A percentile compares a stretch with the other conserved stretches of the same genome.
Conservation (phyloP, 1,140 invertebrate genomes). For the Aporrectodea caliginosa region DNA sequence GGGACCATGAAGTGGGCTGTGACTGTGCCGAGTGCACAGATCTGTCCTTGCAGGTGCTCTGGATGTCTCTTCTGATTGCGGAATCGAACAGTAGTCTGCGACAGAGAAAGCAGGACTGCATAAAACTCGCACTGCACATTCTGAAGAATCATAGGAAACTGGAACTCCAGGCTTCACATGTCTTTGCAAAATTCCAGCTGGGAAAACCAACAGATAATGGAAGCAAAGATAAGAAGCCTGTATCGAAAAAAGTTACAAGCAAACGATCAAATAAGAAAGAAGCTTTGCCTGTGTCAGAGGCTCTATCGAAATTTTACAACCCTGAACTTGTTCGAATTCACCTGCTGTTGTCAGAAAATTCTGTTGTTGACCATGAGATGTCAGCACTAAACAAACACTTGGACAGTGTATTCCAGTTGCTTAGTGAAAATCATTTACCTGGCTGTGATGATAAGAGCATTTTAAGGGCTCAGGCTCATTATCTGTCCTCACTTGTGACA, state of each 20-base stretch:
- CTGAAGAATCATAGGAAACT: background rate
- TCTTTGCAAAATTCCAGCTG: background rate
- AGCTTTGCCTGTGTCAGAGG: too few species aligned
- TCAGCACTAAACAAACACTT: background rate
- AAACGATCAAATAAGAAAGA: background rate
- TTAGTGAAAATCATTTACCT: background rate
- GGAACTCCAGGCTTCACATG: background rate
- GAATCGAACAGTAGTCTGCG: background rate
- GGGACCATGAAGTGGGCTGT: background rate
- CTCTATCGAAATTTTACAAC: background rate
- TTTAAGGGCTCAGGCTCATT: background rate
- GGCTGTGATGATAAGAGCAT: background rate
- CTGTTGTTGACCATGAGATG: background rate
- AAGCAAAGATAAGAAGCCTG: background rate
- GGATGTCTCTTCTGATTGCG: background rate
- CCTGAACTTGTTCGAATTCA: background rate
- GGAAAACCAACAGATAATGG: background rate
- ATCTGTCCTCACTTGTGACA: background rate
- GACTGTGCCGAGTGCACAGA: background rate
- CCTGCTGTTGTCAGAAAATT: background rate
- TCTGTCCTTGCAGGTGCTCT: background rate
- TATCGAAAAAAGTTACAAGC: background rate
- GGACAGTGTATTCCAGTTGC: background rate
- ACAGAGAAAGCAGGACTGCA: background rate
- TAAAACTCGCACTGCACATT: background rate